Base-by-base conservation (phyloP, 2,888 invertebrate genomes). In the Nomada hirtipes region DNA sequence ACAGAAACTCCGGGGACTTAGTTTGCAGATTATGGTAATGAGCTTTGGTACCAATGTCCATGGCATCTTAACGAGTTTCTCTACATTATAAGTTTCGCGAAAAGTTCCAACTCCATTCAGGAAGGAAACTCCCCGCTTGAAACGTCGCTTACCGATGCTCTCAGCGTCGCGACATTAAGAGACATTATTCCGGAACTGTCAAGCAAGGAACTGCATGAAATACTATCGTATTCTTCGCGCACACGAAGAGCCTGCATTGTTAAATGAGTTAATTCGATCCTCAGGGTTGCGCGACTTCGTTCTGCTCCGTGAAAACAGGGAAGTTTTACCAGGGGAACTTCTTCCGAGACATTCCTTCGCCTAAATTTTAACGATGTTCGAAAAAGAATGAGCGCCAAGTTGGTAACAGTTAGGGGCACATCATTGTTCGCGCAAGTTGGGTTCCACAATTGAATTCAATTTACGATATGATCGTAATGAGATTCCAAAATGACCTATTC, bases 1-100 rank as follows among this genome's bases (percentile, higher is more conserved):
- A 73, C 67, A 47, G 64, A 29, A 70, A 73, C 47, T 47, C 57
- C 3, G 70, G 42, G 57, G 77, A 75, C 65, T 82, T 70, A 84
- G 76, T 84, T 86, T 52, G 73, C 71, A 78, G 86, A 88, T 86
- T 88, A 88, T 85, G 88, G 79, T 88, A 88, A 88, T 79, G 88
- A 88, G 86, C 67, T 82, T 78, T 61, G 77, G 71, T 85, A 79
- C 86, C 83, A 76, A 88, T 88, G 88, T 88, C 86, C 88, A 79
- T 70, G 85, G 86, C 85, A 83, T 82, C 83, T 88, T 88, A 88
- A 88, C 88, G 87, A 88, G 88, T 83, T 79, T 72, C 69, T 23
- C 57, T 63, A 83, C 76, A 76, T 88, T 86, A 88, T 83, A 88
- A 86, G 86, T 88, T 86, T 78, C 77, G 74, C 69, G 81, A 65